Conservation (phyloP, 2,888 invertebrate genomes). For the Amphipyra berbera region DNA sequence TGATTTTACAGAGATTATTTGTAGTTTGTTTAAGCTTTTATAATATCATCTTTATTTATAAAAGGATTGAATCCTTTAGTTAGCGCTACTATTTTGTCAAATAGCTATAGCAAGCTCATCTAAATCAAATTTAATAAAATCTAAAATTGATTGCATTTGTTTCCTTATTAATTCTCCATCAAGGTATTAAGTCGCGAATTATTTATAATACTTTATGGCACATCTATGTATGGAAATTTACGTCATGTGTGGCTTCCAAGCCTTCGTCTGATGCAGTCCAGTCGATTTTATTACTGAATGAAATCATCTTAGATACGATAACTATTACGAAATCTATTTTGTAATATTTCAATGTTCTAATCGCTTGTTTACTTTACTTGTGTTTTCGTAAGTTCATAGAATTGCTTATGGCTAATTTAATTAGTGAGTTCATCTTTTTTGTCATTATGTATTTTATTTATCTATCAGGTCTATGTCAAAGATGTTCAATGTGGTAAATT, state of each 20-base stretch:
- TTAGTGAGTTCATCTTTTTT: neutral
- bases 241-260: slow-evolving; percentile 31
- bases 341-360: neutral
- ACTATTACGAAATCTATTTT: slow-evolving; percentile 10
- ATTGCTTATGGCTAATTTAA: neutral
- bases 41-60: too few relatives aligned
- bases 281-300: slow-evolving; percentile 44
- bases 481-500: too few relatives aligned
- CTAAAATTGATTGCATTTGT: slow-evolving; percentile 13
- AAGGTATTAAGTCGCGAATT: slow-evolving; percentile 18
- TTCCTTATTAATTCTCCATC: slow-evolving; percentile 17
- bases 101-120: neutral
- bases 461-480: too few relatives aligned
- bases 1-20: slow-evolving; percentile 27
- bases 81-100: too few relatives aligned
- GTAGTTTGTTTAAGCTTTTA: neutral
- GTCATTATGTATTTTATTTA: too few relatives aligned
- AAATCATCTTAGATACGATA: slow-evolving; percentile 22
- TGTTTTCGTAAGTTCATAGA: neutral
- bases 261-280: slow-evolving; percentile 3
- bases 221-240: slow-evolving; percentile 42
- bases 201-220: slow-evolving; percentile 26
- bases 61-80: too few relatives aligned
- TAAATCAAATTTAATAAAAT: neutral
- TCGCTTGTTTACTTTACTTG: slow-evolving; percentile 6